phyloP scores from a whole-genome alignment of 1,140 invertebrate species.

The Procambarus clarkii region DNA sequence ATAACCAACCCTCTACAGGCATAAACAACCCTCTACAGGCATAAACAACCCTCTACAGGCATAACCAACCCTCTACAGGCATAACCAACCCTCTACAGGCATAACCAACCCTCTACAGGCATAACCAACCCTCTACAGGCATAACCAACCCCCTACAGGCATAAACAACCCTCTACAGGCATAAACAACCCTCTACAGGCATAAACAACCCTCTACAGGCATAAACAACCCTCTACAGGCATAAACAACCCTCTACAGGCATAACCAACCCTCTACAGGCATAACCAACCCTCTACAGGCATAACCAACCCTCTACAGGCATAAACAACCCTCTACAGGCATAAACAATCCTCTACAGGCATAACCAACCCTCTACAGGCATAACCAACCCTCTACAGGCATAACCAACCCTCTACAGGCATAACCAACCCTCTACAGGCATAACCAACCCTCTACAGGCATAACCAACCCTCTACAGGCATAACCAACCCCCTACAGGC shows the following conservation, averaged over 20 bases:
- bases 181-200: background rate
- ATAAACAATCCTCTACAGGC: slow-evolving; percentile 14
- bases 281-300: slow-evolving; percentile 20
- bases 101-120: background rate
- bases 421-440: slow-evolving; percentile 20
- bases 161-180: slow-evolving; percentile 11
- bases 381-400: slow-evolving; percentile 20
- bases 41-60: slow-evolving; percentile 14
- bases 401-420: background rate
- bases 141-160: background rate
- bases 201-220: slow-evolving; percentile 11
- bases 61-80: background rate
- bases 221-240: background rate
- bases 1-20: background rate
- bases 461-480: slow-evolving; percentile 20
- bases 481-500: background rate
- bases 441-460: background rate
- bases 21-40: too few relatives aligned
- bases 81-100: slow-evolving; percentile 20
- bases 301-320: background rate
- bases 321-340: too few relatives aligned
- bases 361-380: background rate
- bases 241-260: slow-evolving; percentile 11
- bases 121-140: slow-evolving; percentile 20
- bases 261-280: background rate